Conservation (phyloP, 1,140 invertebrate genomes). For the Trachelipus rathkii region DNA sequence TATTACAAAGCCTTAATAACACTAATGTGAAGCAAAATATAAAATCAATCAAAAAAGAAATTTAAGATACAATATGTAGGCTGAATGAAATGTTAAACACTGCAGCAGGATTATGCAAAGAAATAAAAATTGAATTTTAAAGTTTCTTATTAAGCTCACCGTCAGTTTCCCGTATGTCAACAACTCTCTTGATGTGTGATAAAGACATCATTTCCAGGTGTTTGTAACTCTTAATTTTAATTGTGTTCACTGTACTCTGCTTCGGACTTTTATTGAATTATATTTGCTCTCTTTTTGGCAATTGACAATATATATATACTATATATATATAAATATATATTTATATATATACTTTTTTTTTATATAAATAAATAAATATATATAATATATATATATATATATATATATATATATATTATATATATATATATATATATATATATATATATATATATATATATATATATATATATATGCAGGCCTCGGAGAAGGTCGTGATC, state of each 20-base stretch:
- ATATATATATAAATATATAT: not conserved
- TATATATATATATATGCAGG: too few relatives aligned
- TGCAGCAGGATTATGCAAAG: too few relatives aligned
- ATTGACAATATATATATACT: slow-evolving; percentile 47
- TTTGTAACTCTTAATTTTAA: slow-evolving; percentile 68
- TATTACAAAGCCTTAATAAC: too few relatives aligned
- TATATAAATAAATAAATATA: slow-evolving; percentile 24
- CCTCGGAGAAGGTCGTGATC: too few relatives aligned
- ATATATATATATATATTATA: slow-evolving; percentile 19
- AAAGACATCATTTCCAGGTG: slow-evolving; percentile 84
- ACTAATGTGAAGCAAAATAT: too few relatives aligned
- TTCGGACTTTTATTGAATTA: slow-evolving; percentile 66
- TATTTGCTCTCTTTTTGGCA: slow-evolving; percentile 76
- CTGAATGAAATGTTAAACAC: too few relatives aligned
- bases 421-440: too few relatives aligned
- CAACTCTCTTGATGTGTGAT: slow-evolving; percentile 79
- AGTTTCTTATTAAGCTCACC: slow-evolving; percentile 52
- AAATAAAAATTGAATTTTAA: too few relatives aligned
- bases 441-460: too few relatives aligned
- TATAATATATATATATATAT: slow-evolving; percentile 20
- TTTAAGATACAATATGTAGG: too few relatives aligned
- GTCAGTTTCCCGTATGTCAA: slow-evolving; percentile 81
- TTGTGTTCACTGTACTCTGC: slow-evolving; percentile 55
- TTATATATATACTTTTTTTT: slow-evolving; percentile 16
- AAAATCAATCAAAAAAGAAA: too few relatives aligned